Evolutionary conservation across 2,797 vertebrate species (phyloP).

Genomic region (Taenioides sp.): DNA sequence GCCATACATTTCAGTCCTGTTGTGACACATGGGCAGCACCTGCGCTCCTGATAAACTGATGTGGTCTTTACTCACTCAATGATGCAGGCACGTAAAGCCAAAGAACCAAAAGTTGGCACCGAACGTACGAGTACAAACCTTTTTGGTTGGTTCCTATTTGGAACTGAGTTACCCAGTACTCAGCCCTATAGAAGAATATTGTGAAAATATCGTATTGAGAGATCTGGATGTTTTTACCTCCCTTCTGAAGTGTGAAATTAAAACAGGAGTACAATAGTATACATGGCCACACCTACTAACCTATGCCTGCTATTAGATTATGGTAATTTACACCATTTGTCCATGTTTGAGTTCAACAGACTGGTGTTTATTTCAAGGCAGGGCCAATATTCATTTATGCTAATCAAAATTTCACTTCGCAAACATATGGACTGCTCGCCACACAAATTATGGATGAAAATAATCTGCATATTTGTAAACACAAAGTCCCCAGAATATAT

Average conservation of each 20-base stretch:
- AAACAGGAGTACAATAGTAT: constrained; percentile 43
- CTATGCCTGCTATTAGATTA: constrained; percentile 30
- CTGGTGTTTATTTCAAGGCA: constrained; percentile 29
- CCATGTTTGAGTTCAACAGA: constrained; percentile 31
- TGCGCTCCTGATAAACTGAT: too few species aligned
- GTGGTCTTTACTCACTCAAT: too few species aligned
- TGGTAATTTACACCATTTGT: constrained; percentile 26
- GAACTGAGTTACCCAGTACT: too few species aligned
- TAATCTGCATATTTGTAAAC: constrained; percentile 20
- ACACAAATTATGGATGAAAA: constrained; percentile 30
- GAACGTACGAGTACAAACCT: too few species aligned
- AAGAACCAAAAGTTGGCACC: too few species aligned
- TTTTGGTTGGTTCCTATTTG: too few species aligned
- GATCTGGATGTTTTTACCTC: too few species aligned
- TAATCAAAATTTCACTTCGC: constrained; percentile 33
- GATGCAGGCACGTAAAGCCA: too few species aligned
- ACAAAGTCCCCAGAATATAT: background rate
- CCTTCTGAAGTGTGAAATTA: constrained; percentile 59
- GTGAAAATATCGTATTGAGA: too few species aligned
- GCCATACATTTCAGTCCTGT: too few species aligned
- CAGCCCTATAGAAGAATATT: too few species aligned
- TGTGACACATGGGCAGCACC: too few species aligned
- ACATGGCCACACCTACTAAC: constrained; percentile 28
- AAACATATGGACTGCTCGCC: constrained; percentile 39
- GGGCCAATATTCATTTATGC: constrained; percentile 44